Evolutionary conservation across 2,113 vertebrate species (phyloP), one percentile per base, ranked within the genome.

Genomic region (Muntiacus reevesi): DNA sequence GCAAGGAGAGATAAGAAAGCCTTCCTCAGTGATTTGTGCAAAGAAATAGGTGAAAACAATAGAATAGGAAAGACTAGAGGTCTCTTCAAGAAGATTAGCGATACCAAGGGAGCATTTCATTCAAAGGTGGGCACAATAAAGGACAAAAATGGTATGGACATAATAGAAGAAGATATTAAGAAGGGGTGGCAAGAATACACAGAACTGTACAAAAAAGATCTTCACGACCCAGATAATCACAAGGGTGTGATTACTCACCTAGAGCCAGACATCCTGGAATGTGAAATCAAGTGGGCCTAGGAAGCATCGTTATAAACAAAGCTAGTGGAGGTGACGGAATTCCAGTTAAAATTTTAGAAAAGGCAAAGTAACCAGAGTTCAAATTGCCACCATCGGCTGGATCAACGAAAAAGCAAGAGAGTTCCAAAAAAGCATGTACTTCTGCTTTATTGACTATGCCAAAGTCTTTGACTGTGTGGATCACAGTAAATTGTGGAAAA

Each of bases 341-440:
- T 71, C 4, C 9, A 71, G 5, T 36, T 23, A 5, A n/a, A n/a
- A n/a, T n/a, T 10, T 67, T n/a, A 36, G 33, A 67, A 67, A 67
- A 67, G 33, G 8, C 2, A 21, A 8, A 67, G 8, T 2, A 36
- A 21, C 8, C 33, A 67, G 33, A 67, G 33, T 5, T 67, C 19
- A 36, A 67, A 21, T 67, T 36, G 17, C 16, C 17, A 67, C 17
- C 33, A 67, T 67, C 64, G 5, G 8, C 33, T 67, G 64, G 8
- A 36, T 67, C 64, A 36, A 10, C 0, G 0, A 36, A 67, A n/a
- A 67, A 67, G 7, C 16, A n/a, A n/a, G 8, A 67, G 2, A 67
- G 33, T 36, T 67, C 64, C 64, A 36, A 33, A 67, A 67, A 36
- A 67, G 5, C 17, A 36, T n/a, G 33, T 36, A 36, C 19, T 36